Conservation (phyloP, 2,888 invertebrate species). For the Phania funesta region DNA sequence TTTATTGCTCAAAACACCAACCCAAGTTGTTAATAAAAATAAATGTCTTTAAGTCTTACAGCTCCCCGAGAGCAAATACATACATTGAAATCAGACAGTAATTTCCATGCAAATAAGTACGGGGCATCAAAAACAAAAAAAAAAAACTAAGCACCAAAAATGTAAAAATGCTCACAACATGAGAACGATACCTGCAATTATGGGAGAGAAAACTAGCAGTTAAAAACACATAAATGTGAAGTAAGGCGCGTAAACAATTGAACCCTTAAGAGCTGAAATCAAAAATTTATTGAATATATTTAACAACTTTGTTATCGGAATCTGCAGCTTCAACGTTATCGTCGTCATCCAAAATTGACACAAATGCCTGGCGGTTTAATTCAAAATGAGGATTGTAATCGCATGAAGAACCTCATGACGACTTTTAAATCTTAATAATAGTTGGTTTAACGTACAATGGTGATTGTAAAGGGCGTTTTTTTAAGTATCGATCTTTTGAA, state of each 20-base stretch:
- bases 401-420: slow-evolving; percentile 44
- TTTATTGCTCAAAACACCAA: neutral
- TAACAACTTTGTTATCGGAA: neutral
- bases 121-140: neutral
- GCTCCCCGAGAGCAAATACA: slow-evolving; percentile 21
- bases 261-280: slow-evolving; percentile 15
- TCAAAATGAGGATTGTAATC: slow-evolving; percentile 31
- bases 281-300: slow-evolving; percentile 3
- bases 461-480: too few species aligned
- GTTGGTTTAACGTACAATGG: neutral
- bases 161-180: too few species aligned
- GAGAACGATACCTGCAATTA: too few species aligned
- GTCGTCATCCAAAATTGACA: slow-evolving; percentile 12
- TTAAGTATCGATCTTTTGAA: too few species aligned
- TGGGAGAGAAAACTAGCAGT: too few species aligned
- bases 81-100: slow-evolving; percentile 18
- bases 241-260: slow-evolving; percentile 18
- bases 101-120: neutral
- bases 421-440: slow-evolving; percentile 18
- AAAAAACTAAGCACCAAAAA: neutral
- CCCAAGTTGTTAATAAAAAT: neutral
- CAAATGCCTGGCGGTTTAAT: slow-evolving; percentile 38
- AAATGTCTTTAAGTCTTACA: neutral
- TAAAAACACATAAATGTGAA: too few species aligned
- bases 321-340: neutral